Evolutionary conservation across 2,113 vertebrate species (phyloP).

Genomic region (Corythornis madagascariensis): DNA sequence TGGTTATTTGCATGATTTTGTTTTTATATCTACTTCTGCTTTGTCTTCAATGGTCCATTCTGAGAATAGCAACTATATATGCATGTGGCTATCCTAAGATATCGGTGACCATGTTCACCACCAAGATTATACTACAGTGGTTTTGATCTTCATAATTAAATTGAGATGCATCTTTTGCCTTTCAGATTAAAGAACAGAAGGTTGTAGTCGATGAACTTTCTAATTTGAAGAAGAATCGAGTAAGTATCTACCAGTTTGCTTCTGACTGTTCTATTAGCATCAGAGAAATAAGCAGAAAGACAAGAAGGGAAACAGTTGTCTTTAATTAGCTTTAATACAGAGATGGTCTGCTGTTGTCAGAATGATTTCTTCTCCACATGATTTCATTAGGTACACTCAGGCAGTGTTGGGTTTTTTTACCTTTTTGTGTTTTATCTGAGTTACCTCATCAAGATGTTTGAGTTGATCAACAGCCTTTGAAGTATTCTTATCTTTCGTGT

Average conservation of each 20-base stretch:
- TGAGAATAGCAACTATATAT: neutral
- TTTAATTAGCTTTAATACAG: neutral
- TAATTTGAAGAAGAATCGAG: slow-evolving; percentile 92
- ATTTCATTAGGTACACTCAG: neutral
- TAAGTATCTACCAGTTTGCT: slow-evolving; percentile 62
- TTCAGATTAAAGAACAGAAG: slow-evolving; percentile 92
- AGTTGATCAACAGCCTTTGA: neutral
- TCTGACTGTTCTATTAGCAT: neutral
- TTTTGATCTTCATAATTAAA: neutral
- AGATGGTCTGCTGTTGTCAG: neutral
- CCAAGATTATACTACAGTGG: neutral
- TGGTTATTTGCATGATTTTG: neutral
- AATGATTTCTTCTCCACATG: neutral
- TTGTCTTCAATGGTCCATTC: neutral
- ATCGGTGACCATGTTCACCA: neutral
- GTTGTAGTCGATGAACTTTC: slow-evolving; percentile 91
- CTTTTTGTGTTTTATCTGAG: neutral
- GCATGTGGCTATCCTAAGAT: neutral
- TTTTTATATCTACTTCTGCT: neutral
- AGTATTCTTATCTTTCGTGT: neutral
- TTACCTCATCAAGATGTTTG: neutral
- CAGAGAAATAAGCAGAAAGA: neutral
- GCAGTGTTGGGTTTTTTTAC: neutral
- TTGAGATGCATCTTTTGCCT: neutral
- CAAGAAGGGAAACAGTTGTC: neutral